Conservation (phyloP, 2,113 vertebrate species). For the Scopus umbretta region DNA sequence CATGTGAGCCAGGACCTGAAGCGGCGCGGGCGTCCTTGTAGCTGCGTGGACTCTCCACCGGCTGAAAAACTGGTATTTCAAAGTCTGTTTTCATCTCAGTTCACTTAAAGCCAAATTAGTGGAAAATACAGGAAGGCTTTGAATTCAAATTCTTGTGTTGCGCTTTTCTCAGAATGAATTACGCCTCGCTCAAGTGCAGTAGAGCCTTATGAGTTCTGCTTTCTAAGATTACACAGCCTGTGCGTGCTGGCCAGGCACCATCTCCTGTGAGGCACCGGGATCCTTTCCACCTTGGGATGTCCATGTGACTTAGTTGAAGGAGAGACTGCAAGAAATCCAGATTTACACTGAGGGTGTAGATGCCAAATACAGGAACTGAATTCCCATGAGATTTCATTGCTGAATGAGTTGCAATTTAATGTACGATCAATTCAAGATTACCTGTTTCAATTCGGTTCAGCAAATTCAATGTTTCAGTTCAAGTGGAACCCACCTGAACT, state of each 20-base stretch:
- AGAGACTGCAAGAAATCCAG: not conserved
- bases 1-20: fast-evolving
- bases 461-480: not conserved
- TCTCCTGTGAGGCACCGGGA: not conserved
- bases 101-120: not conserved
- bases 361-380: not conserved
- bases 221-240: not conserved
- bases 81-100: not conserved
- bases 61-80: not conserved
- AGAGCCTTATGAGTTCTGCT: not conserved
- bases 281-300: not conserved
- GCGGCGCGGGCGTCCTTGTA: too few relatives aligned
- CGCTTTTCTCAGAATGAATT: not conserved
- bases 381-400: not conserved
- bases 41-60: not conserved
- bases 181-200: fast-evolving
- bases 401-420: not conserved
- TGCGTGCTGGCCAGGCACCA: fast-evolving
- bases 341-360: not conserved
- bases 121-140: not conserved
- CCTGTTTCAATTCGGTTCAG: not conserved
- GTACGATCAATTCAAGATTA: not conserved
- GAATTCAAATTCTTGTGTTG: not conserved
- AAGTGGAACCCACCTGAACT: not conserved
- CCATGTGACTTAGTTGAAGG: not conserved